These are phyloP conservation scores for Eulemur mongoz DNA, from an alignment of 2,797 vertebrate species.

Conservation along the genomic window DNA sequence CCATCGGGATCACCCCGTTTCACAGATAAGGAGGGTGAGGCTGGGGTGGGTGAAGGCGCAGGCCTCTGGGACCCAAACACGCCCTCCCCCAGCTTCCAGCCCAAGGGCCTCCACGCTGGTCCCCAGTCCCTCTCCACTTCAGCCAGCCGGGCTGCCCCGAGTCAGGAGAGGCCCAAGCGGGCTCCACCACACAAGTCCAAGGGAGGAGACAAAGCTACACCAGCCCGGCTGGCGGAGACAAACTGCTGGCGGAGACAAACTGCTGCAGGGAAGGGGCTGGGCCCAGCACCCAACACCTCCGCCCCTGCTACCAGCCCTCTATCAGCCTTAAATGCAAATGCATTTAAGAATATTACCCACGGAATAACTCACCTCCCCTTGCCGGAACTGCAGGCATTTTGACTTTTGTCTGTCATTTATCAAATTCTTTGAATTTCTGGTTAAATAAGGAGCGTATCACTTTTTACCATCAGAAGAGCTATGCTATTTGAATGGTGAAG, in stretches of 20 bases:
- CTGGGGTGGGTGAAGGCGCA: not conserved
- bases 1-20: not conserved
- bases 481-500: not conserved
- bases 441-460: not conserved
- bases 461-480: not conserved
- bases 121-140: slow-evolving; percentile 61
- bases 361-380: not conserved
- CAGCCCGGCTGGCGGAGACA: too few relatives aligned
- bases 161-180: accelerated
- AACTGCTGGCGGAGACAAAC: too few relatives aligned
- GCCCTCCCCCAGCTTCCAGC: slow-evolving; percentile 35
- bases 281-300: too few relatives aligned
- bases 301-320: not conserved
- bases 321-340: not conserved
- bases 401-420: not conserved
- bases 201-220: not conserved
- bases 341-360: too few relatives aligned
- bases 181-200: not conserved
- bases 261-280: not conserved
- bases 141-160: not conserved
- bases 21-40: not conserved
- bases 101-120: slow-evolving; percentile 63
- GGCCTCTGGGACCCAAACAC: slow-evolving; percentile 8
- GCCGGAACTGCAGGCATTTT: not conserved
- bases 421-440: not conserved